These are phyloP conservation scores for Harpagifer antarcticus DNA, from an alignment of 2,797 vertebrate species.

Conservation along the genomic window DNA sequence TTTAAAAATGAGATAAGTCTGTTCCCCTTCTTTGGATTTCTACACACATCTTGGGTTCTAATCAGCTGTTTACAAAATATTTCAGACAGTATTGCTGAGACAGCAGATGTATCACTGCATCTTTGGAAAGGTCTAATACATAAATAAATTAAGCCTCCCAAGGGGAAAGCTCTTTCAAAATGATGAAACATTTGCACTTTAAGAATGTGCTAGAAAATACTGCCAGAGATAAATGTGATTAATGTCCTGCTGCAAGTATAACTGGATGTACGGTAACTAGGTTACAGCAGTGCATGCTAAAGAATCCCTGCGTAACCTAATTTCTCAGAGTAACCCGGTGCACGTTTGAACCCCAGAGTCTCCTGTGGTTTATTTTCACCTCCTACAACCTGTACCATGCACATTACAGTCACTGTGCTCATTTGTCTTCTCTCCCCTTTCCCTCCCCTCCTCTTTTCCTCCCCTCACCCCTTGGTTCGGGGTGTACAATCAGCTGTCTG, in stretches of 20 bases:
- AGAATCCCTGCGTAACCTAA: neutral
- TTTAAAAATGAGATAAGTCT: neutral
- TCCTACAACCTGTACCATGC: neutral
- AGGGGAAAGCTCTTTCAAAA: too few species aligned
- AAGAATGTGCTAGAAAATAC: too few species aligned
- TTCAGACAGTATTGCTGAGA: neutral
- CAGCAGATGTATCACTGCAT: neutral
- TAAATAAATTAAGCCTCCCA: too few species aligned
- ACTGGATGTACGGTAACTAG: neutral
- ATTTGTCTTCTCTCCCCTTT: constrained; percentile 24
- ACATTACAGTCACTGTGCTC: neutral
- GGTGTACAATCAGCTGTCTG: constrained; percentile 69
- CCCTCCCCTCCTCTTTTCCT: constrained; percentile 17
- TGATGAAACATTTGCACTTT: too few species aligned
- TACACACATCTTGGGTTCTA: neutral
- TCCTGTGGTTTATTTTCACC: constrained; percentile 1
- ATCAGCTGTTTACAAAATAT: neutral
- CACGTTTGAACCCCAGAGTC: neutral
- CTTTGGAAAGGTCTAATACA: too few species aligned
- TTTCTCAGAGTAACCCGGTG: neutral
- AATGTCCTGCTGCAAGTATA: neutral
- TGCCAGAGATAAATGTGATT: neutral
- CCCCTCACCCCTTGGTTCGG: constrained; percentile 23
- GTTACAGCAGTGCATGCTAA: neutral
- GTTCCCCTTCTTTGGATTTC: neutral